These are phyloP conservation scores for Venustaconcha ellipsiformis DNA, from an alignment of 1,140 invertebrate genomes.

Conservation along the genomic window DNA sequence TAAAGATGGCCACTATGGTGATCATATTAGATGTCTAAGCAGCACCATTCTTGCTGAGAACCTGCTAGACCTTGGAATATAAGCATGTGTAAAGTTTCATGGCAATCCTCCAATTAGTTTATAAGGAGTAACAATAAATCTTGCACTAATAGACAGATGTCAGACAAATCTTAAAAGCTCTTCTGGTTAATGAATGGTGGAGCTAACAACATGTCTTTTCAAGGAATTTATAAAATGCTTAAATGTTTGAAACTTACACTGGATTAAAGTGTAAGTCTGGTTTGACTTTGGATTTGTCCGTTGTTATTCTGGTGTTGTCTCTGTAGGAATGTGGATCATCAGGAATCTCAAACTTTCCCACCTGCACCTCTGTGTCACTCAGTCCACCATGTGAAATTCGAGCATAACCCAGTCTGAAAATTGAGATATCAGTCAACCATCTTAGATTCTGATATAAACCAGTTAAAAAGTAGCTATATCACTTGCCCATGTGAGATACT, in stretches of 20 bases:
- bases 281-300: slow-evolving; percentile 42
- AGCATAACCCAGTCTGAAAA: slow-evolving; percentile 65
- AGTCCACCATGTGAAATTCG: slow-evolving; percentile 67
- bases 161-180: neutral
- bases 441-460: slow-evolving; percentile 55
- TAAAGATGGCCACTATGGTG: too few species aligned
- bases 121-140: too few species aligned
- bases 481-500: too few species aligned
- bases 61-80: too few species aligned
- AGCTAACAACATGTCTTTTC: neutral
- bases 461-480: slow-evolving; percentile 40
- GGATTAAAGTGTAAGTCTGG: slow-evolving; percentile 47
- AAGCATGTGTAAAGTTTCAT: too few species aligned
- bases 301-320: slow-evolving; percentile 54
- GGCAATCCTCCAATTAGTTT: too few species aligned
- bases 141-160: neutral
- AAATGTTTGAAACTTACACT: slow-evolving; percentile 42
- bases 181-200: neutral
- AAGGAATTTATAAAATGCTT: neutral
- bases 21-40: too few species aligned
- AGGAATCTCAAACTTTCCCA: slow-evolving; percentile 67
- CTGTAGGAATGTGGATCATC: slow-evolving; percentile 45
- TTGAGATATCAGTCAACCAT: too few species aligned
- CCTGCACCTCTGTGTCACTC: slow-evolving; percentile 69
- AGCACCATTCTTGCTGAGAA: too few species aligned